phyloP scores from a whole-genome alignment of 2,888 invertebrate genomes.

The Lasioglossum leucozonium region DNA sequence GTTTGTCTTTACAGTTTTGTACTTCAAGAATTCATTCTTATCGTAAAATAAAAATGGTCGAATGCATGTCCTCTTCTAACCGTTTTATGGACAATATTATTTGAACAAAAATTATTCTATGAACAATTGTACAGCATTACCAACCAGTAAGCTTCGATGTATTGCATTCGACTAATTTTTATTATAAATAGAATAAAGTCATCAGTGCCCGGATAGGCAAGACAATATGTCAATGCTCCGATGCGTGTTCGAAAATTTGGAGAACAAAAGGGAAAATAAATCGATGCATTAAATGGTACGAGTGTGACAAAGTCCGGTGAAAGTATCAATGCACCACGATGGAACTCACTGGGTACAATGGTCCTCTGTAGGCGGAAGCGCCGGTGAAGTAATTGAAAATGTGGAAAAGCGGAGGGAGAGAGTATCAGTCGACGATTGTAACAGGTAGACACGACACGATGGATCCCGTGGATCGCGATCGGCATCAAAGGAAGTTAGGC shows the following conservation, averaged over 20 bases:
- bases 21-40: too few species aligned
- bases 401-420: background rate
- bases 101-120: too few species aligned
- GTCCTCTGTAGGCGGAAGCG: background rate
- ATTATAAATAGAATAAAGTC: background rate
- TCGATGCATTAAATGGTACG: background rate
- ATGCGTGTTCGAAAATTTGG: background rate
- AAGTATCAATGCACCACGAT: background rate
- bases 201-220: too few species aligned
- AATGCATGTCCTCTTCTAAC: too few species aligned
- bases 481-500: background rate
- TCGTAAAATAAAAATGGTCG: too few species aligned
- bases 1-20: background rate
- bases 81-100: too few species aligned
- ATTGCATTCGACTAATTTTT: background rate
- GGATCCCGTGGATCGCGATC: background rate
- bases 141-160: too few species aligned
- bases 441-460: background rate
- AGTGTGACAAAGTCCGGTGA: background rate
- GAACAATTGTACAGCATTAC: too few species aligned
- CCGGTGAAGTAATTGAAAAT: background rate
- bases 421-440: background rate
- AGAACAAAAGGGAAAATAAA: background rate
- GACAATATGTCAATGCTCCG: background rate
- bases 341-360: background rate